Conservation (phyloP, 1,140 invertebrate species). For the Lordiphosa mommai region DNA sequence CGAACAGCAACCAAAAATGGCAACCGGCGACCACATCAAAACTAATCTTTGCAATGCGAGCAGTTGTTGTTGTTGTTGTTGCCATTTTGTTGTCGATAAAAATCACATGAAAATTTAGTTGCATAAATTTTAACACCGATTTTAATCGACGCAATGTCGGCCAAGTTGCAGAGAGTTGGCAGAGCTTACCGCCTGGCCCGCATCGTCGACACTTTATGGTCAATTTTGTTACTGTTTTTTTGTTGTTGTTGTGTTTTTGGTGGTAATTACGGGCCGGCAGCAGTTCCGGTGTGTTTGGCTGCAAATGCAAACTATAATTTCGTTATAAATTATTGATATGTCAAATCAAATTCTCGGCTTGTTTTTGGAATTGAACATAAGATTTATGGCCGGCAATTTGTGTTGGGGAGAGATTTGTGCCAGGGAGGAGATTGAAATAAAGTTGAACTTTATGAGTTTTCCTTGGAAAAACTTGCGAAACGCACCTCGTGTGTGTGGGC, state of each 20-base stretch:
- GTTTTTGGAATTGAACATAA: constrained; percentile 30
- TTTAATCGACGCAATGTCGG: constrained; percentile 65
- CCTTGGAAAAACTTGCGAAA: constrained; percentile 1
- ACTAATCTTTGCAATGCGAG: constrained; percentile 25
- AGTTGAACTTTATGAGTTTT: too few species aligned
- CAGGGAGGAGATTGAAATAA: too few species aligned
- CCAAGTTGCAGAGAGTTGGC: constrained; percentile 2
- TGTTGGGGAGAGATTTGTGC: constrained; percentile 23
- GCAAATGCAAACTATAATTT: constrained; percentile 53
- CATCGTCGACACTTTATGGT: constrained; percentile 50
- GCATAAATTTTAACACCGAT: constrained; percentile 78
- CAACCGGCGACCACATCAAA: constrained; percentile 29
- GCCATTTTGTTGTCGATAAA: constrained; percentile 39
- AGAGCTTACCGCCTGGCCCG: neutral
- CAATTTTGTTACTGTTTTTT: neutral
- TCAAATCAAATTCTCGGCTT: constrained; percentile 66
- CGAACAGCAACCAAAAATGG: constrained; percentile 47
- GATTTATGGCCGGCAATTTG: constrained; percentile 56
- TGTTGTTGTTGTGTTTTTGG: constrained; percentile 19
- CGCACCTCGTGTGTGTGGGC: constrained; percentile 16
- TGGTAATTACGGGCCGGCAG: constrained; percentile 63
- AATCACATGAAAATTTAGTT: constrained; percentile 67
- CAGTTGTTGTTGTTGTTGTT: constrained; percentile 23
- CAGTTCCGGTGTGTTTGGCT: constrained; percentile 52
- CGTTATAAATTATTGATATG: constrained; percentile 71